Evolutionary conservation across 2,797 vertebrate genomes (phyloP).

Genomic region (Pempheris klunzingeri): DNA sequence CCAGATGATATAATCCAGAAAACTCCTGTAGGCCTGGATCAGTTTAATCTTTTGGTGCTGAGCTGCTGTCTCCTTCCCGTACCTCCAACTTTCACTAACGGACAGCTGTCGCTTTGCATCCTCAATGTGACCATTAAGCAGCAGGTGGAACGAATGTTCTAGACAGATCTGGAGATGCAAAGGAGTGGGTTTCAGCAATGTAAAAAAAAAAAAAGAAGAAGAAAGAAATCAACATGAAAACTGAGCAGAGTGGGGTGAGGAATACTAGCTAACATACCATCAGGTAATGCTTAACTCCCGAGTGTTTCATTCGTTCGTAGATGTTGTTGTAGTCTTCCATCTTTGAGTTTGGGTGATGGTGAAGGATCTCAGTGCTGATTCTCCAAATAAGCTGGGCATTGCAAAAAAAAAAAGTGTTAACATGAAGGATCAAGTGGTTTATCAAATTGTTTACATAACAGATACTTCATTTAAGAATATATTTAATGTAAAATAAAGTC

Average conservation of each 20-base stretch:
- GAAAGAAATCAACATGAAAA: neutral
- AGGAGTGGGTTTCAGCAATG: neutral
- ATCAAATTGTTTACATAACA: neutral
- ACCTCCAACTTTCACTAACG: slow-evolving; percentile 90
- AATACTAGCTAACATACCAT: slow-evolving; percentile 79
- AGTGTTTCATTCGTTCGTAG: slow-evolving; percentile 91
- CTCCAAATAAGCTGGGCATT: slow-evolving; percentile 89
- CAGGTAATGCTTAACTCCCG: slow-evolving; percentile 88
- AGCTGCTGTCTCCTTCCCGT: slow-evolving; percentile 81
- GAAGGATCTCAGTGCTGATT: slow-evolving; percentile 91
- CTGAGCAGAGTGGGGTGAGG: neutral
- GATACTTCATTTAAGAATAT: neutral
- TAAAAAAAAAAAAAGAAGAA: neutral
- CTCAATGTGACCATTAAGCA: slow-evolving; percentile 86
- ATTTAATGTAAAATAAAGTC: neutral
- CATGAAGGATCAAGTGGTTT: neutral
- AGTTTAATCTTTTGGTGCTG: slow-evolving; percentile 85
- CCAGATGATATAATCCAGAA: slow-evolving; percentile 92
- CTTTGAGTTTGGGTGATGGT: slow-evolving; percentile 86
- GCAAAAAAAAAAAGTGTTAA: neutral
- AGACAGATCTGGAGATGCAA: slow-evolving; percentile 86
- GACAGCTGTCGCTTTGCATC: slow-evolving; percentile 88
- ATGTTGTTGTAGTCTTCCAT: slow-evolving; percentile 88
- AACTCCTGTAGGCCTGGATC: slow-evolving; percentile 89
- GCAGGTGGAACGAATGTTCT: slow-evolving; percentile 90